These are phyloP conservation scores for Agraylea sexmaculata DNA, from an alignment of 1,140 invertebrate genomes.

Conservation along the genomic window DNA sequence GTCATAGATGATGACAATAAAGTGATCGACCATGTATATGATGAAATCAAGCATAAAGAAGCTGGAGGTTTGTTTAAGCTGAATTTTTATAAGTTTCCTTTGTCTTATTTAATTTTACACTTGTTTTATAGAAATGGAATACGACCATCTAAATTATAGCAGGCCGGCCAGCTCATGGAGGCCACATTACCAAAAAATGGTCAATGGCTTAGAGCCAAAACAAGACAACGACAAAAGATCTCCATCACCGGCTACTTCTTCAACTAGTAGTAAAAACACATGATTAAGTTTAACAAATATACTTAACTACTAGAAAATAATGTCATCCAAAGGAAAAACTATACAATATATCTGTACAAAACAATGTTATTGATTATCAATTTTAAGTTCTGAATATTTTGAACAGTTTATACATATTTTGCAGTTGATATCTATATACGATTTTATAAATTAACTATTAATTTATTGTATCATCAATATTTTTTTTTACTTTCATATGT, in stretches of 20 bases:
- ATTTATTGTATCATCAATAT: no score
- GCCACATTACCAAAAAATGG: constrained; percentile 73
- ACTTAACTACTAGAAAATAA: no score
- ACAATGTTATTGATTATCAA: no score
- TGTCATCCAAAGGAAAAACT: no score
- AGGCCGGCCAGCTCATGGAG: constrained; percentile 68
- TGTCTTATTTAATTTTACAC: constrained; percentile 1
- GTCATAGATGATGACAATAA: constrained; percentile 61
- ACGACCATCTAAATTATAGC: constrained; percentile 79
- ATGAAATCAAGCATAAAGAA: constrained; percentile 81
- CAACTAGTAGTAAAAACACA: constrained; percentile 11
- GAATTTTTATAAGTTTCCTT: constrained; percentile 21
- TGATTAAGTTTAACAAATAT: no score
- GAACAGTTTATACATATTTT: no score
- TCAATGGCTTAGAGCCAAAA: constrained; percentile 35
- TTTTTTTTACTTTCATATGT: no score
- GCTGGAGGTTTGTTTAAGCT: constrained; percentile 19
- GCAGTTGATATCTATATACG: no score
- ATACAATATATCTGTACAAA: no score
- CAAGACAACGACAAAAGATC: constrained; percentile 13
- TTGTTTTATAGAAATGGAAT: constrained; percentile 52
- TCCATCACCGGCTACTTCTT: constrained; percentile 7
- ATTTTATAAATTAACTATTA: no score
- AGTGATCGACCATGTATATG: constrained; percentile 69
- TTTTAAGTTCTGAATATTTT: no score